Conservation (phyloP, 2,113 vertebrate genomes). For the Nothocercus nigrocapillus region DNA sequence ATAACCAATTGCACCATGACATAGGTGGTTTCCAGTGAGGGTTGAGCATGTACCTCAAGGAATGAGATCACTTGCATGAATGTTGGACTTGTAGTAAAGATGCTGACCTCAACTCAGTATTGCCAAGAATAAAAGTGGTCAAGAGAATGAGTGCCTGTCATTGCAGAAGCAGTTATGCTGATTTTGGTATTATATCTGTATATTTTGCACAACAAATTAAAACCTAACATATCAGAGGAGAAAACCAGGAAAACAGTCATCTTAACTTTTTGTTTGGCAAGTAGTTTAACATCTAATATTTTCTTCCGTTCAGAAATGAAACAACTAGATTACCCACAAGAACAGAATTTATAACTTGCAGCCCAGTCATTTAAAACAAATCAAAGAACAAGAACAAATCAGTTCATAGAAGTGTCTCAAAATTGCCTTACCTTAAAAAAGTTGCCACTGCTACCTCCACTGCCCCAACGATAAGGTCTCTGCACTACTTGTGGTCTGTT, state of each 20-base stretch:
- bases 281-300: background rate
- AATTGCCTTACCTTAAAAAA: background rate
- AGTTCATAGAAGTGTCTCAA: background rate
- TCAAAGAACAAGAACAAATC: background rate
- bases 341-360: background rate
- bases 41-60: background rate
- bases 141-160: background rate
- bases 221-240: background rate
- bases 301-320: background rate
- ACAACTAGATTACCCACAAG: background rate
- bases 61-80: fast-evolving
- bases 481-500: background rate
- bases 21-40: background rate
- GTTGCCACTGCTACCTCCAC: background rate
- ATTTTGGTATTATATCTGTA: background rate
- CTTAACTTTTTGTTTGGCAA: background rate
- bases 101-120: background rate
- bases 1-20: fast-evolving
- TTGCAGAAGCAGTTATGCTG: background rate
- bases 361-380: background rate
- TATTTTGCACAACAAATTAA: background rate
- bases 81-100: fast-evolving
- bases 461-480: background rate
- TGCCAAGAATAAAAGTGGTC: background rate
- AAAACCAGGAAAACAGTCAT: background rate